A percentile compares a stretch with the other conserved stretches of the same genome.
Evolutionary conservation across 2,888 invertebrate genomes (phyloP).

Genomic region (Adela reaumurella): DNA sequence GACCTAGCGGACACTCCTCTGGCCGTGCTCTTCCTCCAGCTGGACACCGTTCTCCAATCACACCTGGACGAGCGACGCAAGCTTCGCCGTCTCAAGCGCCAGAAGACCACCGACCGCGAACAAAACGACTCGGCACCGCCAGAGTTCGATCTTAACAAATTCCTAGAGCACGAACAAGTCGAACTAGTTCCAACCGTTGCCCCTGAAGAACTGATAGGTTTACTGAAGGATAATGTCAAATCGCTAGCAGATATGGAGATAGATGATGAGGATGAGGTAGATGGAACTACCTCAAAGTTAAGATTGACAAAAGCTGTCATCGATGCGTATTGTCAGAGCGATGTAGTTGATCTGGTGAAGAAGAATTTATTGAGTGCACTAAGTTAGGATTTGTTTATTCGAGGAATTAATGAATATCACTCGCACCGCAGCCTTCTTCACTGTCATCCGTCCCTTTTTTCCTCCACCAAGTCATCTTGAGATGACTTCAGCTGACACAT

Average conservation of each 20-base stretch:
- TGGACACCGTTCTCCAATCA: conserved; percentile 38
- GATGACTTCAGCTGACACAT: no score
- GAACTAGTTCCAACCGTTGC: conserved; percentile 23
- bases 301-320: conserved; percentile 51
- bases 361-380: conserved; percentile 41
- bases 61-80: conserved; percentile 35
- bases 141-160: conserved; percentile 26
- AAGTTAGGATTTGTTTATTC: conserved; percentile 2
- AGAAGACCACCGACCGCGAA: conserved; percentile 28
- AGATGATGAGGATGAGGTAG: conserved; percentile 25
- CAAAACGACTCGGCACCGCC: conserved; percentile 5
- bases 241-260: conserved; percentile 12
- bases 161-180: conserved; percentile 27
- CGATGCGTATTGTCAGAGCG: conserved; percentile 62
- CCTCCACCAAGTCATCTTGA: no score
- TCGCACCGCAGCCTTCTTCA: no score
- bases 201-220: conserved; percentile 24
- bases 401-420: no score
- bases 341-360: conserved; percentile 54
- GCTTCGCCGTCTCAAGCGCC: conserved; percentile 32
- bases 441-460: no score
- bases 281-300: conserved; percentile 28
- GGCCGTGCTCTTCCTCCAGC: conserved; percentile 38
- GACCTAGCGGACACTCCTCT: conserved; percentile 43
- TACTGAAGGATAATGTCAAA: conserved; percentile 31